A percentile compares a stretch with the other conserved stretches of the same genome.
These are phyloP conservation scores for Druon quercuslanigerum DNA, from an alignment of 1,140 invertebrate species.

Conservation along the genomic window DNA sequence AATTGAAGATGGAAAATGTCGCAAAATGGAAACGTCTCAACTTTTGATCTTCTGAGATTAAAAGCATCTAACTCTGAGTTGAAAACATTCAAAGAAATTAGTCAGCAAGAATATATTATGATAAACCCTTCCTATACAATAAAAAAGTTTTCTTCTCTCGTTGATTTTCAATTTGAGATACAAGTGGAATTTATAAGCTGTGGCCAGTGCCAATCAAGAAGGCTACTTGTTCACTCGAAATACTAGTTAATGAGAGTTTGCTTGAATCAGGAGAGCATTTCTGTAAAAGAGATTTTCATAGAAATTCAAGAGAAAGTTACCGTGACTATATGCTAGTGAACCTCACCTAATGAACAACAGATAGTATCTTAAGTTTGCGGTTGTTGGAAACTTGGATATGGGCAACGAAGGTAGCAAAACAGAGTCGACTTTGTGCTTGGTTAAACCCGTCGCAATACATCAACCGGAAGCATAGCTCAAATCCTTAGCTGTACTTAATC, in stretches of 20 bases:
- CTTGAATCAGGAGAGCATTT: background rate
- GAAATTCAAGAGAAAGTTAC: background rate
- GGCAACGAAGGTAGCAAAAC: conserved; percentile 39
- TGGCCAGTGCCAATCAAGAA: background rate
- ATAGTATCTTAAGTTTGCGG: conserved; percentile 47
- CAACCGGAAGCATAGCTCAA: conserved; percentile 35
- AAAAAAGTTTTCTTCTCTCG: background rate
- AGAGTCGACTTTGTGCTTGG: conserved; percentile 27
- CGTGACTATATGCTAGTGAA: conserved; percentile 26
- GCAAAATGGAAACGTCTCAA: background rate
- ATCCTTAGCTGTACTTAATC: conserved; percentile 46
- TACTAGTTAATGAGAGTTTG: background rate
- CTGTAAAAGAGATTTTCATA: background rate
- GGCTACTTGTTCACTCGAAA: background rate
- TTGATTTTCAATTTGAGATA: background rate
- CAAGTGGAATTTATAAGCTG: background rate
- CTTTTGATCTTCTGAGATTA: background rate
- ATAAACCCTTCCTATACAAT: background rate
- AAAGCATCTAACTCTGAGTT: background rate
- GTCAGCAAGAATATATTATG: background rate
- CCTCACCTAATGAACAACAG: conserved; percentile 48
- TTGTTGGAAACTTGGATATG: conserved; percentile 38
- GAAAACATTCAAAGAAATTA: conserved; percentile 1
- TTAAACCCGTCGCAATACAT: conserved; percentile 37
- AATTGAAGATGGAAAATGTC: background rate